phyloP scores from a whole-genome alignment of 2,797 vertebrate genomes.

The Lateolabrax maculatus region DNA sequence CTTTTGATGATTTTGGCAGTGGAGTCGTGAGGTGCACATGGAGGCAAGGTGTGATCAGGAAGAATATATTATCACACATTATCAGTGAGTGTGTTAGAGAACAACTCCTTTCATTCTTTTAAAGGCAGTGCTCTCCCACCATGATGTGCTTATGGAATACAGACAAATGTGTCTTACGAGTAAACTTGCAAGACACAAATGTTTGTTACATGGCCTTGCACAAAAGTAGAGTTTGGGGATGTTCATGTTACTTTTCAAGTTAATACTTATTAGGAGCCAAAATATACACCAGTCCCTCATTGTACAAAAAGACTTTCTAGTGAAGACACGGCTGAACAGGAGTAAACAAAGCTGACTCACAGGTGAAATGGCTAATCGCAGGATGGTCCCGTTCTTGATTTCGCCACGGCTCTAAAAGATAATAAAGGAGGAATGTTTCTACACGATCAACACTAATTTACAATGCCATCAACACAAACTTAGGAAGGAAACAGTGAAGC shows the following conservation, averaged over 20 bases:
- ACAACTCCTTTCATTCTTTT: conserved; percentile 18
- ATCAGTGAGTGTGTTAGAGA: conserved; percentile 9
- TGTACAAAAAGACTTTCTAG: not conserved
- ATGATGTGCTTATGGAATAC: not conserved
- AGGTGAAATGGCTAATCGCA: conserved; percentile 95
- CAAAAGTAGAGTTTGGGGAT: not conserved
- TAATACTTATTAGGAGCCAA: no score
- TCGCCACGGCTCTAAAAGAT: conserved; percentile 92
- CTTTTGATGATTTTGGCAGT: conserved; percentile 13
- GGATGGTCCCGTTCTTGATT: conserved; percentile 98
- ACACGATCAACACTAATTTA: not conserved
- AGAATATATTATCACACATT: conserved; percentile 58
- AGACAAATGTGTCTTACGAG: not conserved
- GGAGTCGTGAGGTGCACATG: conserved; percentile 13
- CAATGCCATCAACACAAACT: not conserved
- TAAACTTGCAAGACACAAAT: not conserved
- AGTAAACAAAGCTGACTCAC: conserved; percentile 80
- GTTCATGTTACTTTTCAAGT: no score
- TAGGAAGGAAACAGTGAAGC: conserved; percentile 12
- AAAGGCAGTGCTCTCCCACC: conserved; percentile 18
- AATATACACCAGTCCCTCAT: not conserved
- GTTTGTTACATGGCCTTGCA: not conserved
- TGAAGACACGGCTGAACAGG: not conserved
- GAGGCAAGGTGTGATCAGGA: conserved; percentile 38
- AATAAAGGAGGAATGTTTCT: conserved; percentile 8